These are phyloP conservation scores for Antigone vipio DNA, from an alignment of 2,113 vertebrate genomes.

Conservation along the genomic window DNA sequence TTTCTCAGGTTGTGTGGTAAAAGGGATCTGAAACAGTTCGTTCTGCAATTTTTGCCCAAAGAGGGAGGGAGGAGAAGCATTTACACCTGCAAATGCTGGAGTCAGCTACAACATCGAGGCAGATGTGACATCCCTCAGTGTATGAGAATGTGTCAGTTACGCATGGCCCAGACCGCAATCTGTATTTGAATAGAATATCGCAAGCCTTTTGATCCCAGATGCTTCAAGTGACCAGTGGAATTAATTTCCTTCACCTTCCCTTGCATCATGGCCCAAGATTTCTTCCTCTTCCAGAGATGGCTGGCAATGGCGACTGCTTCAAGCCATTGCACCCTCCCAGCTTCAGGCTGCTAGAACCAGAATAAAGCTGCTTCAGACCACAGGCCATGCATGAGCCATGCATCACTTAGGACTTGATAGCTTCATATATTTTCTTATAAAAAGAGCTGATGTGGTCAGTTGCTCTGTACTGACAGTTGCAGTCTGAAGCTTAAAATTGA, in stretches of 20 bases:
- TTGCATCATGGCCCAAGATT: not conserved
- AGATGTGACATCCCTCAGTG: not conserved
- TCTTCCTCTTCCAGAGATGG: not conserved
- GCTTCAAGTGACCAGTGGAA: not conserved
- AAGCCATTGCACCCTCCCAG: not conserved
- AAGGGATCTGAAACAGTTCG: not conserved
- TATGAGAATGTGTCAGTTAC: not conserved
- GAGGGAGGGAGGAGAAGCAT: not conserved
- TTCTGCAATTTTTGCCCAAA: not conserved
- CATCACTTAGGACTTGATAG: constrained; percentile 14
- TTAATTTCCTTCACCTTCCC: not conserved
- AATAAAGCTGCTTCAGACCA: not conserved
- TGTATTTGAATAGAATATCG: not conserved
- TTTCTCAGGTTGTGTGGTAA: not conserved
- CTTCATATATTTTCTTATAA: constrained; percentile 49
- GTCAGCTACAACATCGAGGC: not conserved
- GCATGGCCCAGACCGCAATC: not conserved
- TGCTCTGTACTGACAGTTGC: constrained; percentile 41
- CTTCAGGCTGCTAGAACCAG: constrained; percentile 5
- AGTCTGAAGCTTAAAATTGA: constrained; percentile 32
- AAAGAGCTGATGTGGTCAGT: constrained; percentile 19
- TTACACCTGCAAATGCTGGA: not conserved
- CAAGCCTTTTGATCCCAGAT: not conserved
- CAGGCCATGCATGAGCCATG: not conserved
- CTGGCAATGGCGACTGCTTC: not conserved